These are phyloP conservation scores for Panulirus ornatus DNA, from an alignment of 1,140 invertebrate genomes.

Conservation along the genomic window DNA sequence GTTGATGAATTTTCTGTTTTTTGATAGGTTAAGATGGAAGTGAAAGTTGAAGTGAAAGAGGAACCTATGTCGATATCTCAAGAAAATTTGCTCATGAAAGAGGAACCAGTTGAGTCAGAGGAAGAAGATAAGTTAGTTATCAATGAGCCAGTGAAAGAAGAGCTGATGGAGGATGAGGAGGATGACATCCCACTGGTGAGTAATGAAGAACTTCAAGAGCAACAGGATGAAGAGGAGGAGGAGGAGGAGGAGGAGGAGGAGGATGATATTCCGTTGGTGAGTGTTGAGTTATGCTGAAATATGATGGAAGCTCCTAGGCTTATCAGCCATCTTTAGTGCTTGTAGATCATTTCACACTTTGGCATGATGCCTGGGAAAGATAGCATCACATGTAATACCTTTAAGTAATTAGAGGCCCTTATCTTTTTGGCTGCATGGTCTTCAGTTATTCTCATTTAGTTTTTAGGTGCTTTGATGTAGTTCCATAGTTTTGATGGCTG, in stretches of 20 bases:
- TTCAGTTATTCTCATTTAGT: neutral
- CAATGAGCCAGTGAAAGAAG: slow-evolving; percentile 71
- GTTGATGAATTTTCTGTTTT: neutral
- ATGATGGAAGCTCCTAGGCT: neutral
- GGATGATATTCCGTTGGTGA: slow-evolving; percentile 72
- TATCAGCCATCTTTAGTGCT: neutral
- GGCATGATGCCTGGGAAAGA: neutral
- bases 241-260: slow-evolving; percentile 63
- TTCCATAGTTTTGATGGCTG: too few relatives aligned
- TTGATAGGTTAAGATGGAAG: slow-evolving; percentile 4
- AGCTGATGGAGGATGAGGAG: slow-evolving; percentile 68
- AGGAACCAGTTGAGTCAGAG: slow-evolving; percentile 70
- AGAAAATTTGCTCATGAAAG: slow-evolving; percentile 42
- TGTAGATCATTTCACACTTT: neutral
- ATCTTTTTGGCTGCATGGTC: neutral
- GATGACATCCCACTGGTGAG: slow-evolving; percentile 71
- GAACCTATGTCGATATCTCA: neutral
- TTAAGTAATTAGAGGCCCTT: neutral
- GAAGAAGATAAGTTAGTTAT: slow-evolving; percentile 75
- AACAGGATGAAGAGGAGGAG: slow-evolving; percentile 50
- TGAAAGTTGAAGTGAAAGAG: slow-evolving; percentile 36
- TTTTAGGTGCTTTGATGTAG: too few relatives aligned
- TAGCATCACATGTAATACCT: neutral
- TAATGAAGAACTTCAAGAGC: slow-evolving; percentile 39
- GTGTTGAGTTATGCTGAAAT: neutral